Evolutionary conservation across 1,140 invertebrate genomes (phyloP).

Genomic region (Temnothorax curvispinosus): DNA sequence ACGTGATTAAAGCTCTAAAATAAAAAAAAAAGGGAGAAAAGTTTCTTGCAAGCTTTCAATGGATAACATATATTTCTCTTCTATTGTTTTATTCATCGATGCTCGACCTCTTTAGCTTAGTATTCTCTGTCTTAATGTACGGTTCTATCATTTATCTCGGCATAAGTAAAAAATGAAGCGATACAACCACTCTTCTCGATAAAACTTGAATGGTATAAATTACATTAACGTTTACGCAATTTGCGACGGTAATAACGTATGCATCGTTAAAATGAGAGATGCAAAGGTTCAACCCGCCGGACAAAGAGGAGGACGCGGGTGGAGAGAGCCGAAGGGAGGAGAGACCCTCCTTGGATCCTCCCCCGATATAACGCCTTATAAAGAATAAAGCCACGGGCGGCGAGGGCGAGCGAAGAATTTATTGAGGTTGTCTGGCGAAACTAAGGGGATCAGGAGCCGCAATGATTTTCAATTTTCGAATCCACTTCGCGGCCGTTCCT

Average conservation of each 20-base stretch:
- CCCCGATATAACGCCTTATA: conserved; percentile 73
- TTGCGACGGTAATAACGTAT: conserved; percentile 40
- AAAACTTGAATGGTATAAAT: conserved; percentile 36
- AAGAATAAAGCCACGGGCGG: conserved; percentile 70
- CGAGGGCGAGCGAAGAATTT: conserved; percentile 79
- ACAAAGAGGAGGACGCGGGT: conserved; percentile 55
- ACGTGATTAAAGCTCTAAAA: conserved; percentile 47
- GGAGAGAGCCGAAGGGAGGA: background rate
- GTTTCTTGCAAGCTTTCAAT: conserved; percentile 2
- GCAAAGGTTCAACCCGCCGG: conserved; percentile 34
- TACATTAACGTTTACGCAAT: conserved; percentile 48
- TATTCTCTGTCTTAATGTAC: background rate
- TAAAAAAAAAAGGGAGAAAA: conserved; percentile 19
- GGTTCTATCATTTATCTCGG: background rate
- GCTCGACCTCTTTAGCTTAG: background rate
- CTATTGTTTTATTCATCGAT: conserved; percentile 34
- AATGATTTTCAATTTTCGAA: conserved; percentile 85
- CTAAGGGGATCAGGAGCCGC: conserved; percentile 83
- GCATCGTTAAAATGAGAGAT: conserved; percentile 45
- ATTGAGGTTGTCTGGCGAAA: conserved; percentile 81
- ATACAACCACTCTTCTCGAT: background rate
- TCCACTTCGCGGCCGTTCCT: conserved; percentile 79
- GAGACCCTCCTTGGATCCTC: conserved; percentile 49
- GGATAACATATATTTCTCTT: conserved; percentile 39
- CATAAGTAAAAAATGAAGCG: background rate